phyloP scores from a whole-genome alignment of 2,113 vertebrate genomes.

The Siniperca chuatsi region DNA sequence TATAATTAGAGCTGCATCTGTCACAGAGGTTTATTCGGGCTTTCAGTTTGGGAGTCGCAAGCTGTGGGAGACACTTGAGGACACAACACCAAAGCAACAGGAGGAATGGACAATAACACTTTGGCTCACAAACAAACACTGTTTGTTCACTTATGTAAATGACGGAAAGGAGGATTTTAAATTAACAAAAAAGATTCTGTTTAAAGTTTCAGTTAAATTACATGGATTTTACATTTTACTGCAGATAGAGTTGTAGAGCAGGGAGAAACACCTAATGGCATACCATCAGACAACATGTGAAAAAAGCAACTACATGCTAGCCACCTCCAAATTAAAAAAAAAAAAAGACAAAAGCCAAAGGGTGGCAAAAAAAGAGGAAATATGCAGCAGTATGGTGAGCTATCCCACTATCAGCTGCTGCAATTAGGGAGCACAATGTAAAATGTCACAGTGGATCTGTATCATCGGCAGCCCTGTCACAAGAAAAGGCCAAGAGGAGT shows the following conservation, averaged over 20 bases:
- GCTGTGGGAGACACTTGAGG: constrained; percentile 51
- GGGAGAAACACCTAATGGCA: constrained; percentile 22
- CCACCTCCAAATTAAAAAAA: constrained; percentile 5
- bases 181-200: background rate
- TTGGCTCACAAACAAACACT: background rate
- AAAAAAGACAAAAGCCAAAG: constrained; percentile 25
- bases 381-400: constrained; percentile 74
- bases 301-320: constrained; percentile 25
- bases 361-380: constrained; percentile 37
- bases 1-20: constrained; percentile 87
- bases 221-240: background rate
- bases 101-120: background rate
- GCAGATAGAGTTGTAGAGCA: constrained; percentile 4
- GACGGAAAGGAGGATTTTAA: constrained; percentile 19
- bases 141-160: background rate
- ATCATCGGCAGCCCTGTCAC: constrained; percentile 78
- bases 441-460: constrained; percentile 85
- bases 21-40: constrained; percentile 71
- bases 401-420: constrained; percentile 74
- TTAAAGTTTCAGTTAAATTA: background rate
- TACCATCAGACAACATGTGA: constrained; percentile 35
- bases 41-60: constrained; percentile 66
- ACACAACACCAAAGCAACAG: constrained; percentile 36
- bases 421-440: constrained; percentile 82
- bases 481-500: constrained; percentile 75